These are phyloP conservation scores for Oceanodroma tethys DNA, from an alignment of 2,113 vertebrate genomes.

Conservation along the genomic window DNA sequence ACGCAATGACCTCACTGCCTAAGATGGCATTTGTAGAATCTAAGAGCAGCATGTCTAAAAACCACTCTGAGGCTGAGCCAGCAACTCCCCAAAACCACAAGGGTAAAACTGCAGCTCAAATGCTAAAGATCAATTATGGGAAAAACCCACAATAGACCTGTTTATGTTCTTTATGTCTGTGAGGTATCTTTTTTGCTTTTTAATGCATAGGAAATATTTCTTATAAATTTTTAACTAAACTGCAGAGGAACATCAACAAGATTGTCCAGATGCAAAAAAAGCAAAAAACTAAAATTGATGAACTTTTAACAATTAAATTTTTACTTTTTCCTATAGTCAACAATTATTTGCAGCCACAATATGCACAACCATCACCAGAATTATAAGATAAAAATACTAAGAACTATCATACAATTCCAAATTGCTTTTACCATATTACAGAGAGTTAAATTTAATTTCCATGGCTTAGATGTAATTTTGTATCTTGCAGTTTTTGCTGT, in stretches of 20 bases:
- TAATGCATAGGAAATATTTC: neutral
- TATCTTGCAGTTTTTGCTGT: neutral
- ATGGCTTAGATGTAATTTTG: neutral
- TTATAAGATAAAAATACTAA: neutral
- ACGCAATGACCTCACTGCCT: neutral
- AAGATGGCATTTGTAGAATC: neutral
- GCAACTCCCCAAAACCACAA: neutral
- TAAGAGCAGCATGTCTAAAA: neutral
- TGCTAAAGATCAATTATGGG: neutral
- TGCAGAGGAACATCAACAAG: neutral
- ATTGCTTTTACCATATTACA: neutral
- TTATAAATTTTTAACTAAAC: neutral
- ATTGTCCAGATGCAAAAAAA: neutral
- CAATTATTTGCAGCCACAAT: neutral
- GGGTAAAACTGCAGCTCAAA: neutral
- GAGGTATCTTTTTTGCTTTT: neutral
- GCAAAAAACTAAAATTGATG: neutral
- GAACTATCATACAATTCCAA: neutral
- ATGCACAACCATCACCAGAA: neutral
- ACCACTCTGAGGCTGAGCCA: neutral
- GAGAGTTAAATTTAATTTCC: neutral
- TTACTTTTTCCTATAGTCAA: neutral
- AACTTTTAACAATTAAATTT: neutral
- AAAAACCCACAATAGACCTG: neutral
- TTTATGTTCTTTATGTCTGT: neutral